Evolutionary conservation across 1,140 invertebrate genomes (phyloP).

Genomic region (Drosophila cardini): DNA sequence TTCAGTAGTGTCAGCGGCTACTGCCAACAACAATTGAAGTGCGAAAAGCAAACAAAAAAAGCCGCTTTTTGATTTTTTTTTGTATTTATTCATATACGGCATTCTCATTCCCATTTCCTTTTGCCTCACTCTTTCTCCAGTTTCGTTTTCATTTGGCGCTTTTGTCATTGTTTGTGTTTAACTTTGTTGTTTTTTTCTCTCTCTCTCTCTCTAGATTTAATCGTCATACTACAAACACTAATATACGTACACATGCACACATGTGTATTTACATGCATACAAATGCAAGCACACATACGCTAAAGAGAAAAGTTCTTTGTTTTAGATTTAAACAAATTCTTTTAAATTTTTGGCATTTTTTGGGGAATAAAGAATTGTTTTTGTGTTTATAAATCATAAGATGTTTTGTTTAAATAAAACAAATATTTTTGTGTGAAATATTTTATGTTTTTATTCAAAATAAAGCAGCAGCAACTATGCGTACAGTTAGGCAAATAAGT

Average conservation of each 20-base stretch:
- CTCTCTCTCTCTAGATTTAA: slow-evolving; percentile 33
- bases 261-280: not conserved
- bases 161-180: slow-evolving; percentile 9
- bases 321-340: slow-evolving; percentile 3
- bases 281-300: not conserved
- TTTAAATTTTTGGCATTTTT: slow-evolving; percentile 8
- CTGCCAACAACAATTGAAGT: slow-evolving; percentile 46
- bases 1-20: slow-evolving; percentile 15
- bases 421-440: too few species aligned
- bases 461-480: not conserved
- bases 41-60: slow-evolving; percentile 58
- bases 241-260: not conserved
- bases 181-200: slow-evolving; percentile 20
- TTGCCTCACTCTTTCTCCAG: slow-evolving; percentile 16
- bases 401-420: slow-evolving; percentile 5
- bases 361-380: not conserved
- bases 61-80: slow-evolving; percentile 45
- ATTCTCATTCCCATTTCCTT: slow-evolving; percentile 7
- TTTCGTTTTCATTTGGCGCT: slow-evolving; percentile 38
- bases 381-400: not conserved
- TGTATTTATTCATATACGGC: slow-evolving; percentile 50
- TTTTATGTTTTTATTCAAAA: not conserved
- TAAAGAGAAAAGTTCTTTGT: slow-evolving; percentile 18
- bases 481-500: not conserved
- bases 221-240: slow-evolving; percentile 22